A percentile compares a stretch with the other conserved stretches of the same genome.
phyloP scores from a whole-genome alignment of 1,140 invertebrate species.

The Lepidurus packardi region DNA sequence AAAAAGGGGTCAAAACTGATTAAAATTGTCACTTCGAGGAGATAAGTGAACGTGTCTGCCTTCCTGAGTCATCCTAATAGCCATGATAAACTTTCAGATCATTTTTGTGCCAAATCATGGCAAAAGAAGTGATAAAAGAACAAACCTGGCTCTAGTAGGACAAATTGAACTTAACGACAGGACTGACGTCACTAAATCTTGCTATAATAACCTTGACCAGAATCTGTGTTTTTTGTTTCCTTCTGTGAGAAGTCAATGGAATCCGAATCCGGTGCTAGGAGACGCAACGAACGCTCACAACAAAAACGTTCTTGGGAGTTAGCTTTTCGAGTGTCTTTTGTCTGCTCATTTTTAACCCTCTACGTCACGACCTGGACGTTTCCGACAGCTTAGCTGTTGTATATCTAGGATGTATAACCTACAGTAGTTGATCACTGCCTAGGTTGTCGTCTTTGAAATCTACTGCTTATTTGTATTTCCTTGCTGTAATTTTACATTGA shows the following conservation, averaged over 20 bases:
- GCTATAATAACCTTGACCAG: too few species aligned
- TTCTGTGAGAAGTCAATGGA: too few species aligned
- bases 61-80: not conserved
- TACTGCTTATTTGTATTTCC: not conserved
- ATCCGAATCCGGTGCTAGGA: too few species aligned
- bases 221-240: too few species aligned
- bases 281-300: too few species aligned
- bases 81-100: not conserved
- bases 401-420: not conserved
- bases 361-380: not conserved
- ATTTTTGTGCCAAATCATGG: not conserved
- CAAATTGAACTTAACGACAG: too few species aligned
- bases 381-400: not conserved
- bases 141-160: too few species aligned
- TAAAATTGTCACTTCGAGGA: not conserved
- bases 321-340: too few species aligned
- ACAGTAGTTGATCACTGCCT: not conserved
- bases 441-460: not conserved
- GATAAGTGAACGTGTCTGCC: not conserved
- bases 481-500: not conserved
- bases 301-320: too few species aligned
- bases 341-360: not conserved
- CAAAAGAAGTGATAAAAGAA: too few species aligned
- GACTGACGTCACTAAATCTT: too few species aligned
- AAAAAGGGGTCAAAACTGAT: too few species aligned